Base-by-base conservation (phyloP, 1,140 invertebrate genomes). In the Papilio glaucus region DNA sequence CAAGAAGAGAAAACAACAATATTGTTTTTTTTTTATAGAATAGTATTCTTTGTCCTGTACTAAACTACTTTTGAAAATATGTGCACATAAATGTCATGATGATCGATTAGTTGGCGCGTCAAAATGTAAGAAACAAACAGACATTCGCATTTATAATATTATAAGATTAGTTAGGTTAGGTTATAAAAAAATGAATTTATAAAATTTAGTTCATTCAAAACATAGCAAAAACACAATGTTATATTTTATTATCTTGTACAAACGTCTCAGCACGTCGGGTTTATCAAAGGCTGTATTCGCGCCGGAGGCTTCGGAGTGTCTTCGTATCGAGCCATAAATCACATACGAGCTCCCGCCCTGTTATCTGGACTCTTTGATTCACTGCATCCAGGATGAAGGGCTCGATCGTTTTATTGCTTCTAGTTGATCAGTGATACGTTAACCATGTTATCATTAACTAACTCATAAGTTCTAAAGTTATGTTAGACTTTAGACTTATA, bases 351-450 rank as follows among this genome's bases (percentile, higher is more conserved):
- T 33, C 29, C 29, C 21, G 10, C 21, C 4, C 21, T 24, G 21
- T 26, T 57, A 57, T 57, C 49, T 57, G 3, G 49, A 18, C 49
- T 57, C 18, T 57, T 57, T 57, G 49, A 57, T 57, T 57, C 49
- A 57, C 9, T 57, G 21, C 49, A 57, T 57, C 49, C 49, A 18
- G 5, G 49, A 24, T 24, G 49, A 57, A 57, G 49, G 49, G 21
- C 49, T 57, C 21, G 18, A 57, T 24, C 18, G 49, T 57, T 57
- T 57, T 57, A 57, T 57, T 57, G 10, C 49, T 33, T 33, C 6
- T 8, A 13, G 24, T 21, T 57, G 49, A 57, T 57, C 49, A 57
- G 12, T 57, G 49, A 57, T 57, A 49, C 45, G 45, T 49, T 15
- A 21, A 49, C 38, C 0, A 1, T 39, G 38, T 7, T 3, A 21